Percentiles rank a stretch among this genome's conserved stretches.
Conservation (phyloP, 2,888 invertebrate species). For the Melipona bicolor region DNA sequence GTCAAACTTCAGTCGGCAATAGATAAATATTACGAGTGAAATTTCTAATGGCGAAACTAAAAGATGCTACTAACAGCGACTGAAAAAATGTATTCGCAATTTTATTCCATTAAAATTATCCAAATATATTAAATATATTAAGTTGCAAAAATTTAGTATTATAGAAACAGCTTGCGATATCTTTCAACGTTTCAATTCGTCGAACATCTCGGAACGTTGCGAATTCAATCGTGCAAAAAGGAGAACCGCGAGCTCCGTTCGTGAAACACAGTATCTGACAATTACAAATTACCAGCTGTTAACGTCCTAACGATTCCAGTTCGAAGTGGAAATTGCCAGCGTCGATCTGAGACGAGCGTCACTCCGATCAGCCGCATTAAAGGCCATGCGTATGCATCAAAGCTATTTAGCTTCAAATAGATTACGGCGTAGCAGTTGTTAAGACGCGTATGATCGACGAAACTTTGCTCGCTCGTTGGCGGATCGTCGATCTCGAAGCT, state of each 20-base stretch:
- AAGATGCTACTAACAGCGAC: too few relatives aligned
- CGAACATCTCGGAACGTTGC: not conserved
- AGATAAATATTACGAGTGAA: too few relatives aligned
- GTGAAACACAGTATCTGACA: not conserved
- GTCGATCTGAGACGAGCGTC: not conserved
- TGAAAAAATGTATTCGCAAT: too few relatives aligned
- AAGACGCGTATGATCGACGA: constrained; percentile 1
- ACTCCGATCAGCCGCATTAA: not conserved
- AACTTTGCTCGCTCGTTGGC: not conserved
- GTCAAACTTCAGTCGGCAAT: too few relatives aligned
- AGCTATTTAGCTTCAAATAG: constrained; percentile 9
- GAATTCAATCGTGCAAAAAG: not conserved
- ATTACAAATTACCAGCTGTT: not conserved
- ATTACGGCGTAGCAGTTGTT: constrained; percentile 1
- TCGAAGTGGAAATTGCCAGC: constrained; percentile 22
- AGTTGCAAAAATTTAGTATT: too few relatives aligned
- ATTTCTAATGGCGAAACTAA: too few relatives aligned
- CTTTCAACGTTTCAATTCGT: not conserved
- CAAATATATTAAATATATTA: not conserved
- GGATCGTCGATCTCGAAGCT: not conserved
- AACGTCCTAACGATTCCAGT: constrained; percentile 9
- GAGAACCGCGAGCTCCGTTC: not conserved
- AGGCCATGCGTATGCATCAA: not conserved
- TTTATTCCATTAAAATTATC: too few relatives aligned
- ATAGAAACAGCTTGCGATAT: not conserved